Conservation (phyloP, 2,888 invertebrate genomes). For the Xestia c-nigrum region DNA sequence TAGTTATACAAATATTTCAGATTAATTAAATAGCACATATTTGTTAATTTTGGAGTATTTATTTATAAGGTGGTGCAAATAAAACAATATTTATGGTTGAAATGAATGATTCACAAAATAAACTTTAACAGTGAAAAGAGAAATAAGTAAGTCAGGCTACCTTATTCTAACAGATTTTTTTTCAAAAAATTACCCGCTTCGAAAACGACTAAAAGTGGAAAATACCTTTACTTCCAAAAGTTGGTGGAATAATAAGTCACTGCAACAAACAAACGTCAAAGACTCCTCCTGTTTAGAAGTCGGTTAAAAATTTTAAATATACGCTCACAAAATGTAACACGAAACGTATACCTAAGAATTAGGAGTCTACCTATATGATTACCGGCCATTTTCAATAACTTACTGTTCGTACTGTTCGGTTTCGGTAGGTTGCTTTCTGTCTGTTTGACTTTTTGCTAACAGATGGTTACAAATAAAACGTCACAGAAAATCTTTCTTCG, state of each 20-base stretch:
- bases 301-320: background rate
- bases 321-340: background rate
- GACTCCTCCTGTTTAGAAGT: background rate
- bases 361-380: no score
- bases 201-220: background rate
- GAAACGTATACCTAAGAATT: no score
- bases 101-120: background rate
- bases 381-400: no score
- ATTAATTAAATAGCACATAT: constrained; percentile 37
- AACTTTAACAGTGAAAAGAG: background rate
- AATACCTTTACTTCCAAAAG: no score
- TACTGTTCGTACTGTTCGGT: no score
- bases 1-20: constrained; percentile 46
- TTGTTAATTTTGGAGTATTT: constrained; percentile 26
- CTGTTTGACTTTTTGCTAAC: no score
- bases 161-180: no score
- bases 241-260: background rate
- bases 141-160: background rate
- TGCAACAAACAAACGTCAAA: background rate
- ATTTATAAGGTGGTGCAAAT: constrained; percentile 20
- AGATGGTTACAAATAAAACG: no score
- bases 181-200: no score
- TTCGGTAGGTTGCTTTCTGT: no score
- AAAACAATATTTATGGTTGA: background rate
- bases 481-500: no score